Conservation (phyloP, 2,113 vertebrate genomes). For the Crypturellus undulatus region DNA sequence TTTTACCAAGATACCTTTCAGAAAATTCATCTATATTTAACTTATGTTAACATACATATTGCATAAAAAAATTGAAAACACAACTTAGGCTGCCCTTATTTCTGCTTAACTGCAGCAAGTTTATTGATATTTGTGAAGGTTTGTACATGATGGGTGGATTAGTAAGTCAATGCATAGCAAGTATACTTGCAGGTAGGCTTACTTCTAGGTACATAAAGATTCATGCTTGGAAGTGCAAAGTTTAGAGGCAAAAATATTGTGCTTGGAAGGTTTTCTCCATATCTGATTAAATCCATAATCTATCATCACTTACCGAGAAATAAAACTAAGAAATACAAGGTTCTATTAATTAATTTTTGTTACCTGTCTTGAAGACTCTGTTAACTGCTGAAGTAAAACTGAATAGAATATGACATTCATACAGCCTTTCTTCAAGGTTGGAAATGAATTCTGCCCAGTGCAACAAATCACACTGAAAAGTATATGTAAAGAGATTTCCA, state of each 20-base stretch:
- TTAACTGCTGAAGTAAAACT: not conserved
- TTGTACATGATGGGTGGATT: not conserved
- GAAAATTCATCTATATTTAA: not conserved
- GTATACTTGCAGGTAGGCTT: not conserved
- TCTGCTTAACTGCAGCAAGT: not conserved
- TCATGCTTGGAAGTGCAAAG: not conserved
- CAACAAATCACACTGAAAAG: conserved; percentile 5
- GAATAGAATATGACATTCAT: not conserved
- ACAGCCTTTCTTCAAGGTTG: not conserved
- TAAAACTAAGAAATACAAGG: not conserved
- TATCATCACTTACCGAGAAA: not conserved
- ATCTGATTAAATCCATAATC: not conserved
- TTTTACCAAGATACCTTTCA: not conserved
- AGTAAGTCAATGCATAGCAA: not conserved
- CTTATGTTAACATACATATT: not conserved
- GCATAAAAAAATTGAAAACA: not conserved
- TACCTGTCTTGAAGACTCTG: not conserved
- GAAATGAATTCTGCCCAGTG: not conserved
- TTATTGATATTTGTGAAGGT: not conserved
- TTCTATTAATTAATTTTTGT: not conserved
- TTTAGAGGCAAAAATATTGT: not conserved
- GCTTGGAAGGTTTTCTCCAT: not conserved
- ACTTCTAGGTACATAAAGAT: not conserved
- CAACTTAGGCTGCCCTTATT: not conserved
- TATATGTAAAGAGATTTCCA: not conserved